Base-by-base conservation (phyloP, 2,888 invertebrate species). In the Noctua pronuba region DNA sequence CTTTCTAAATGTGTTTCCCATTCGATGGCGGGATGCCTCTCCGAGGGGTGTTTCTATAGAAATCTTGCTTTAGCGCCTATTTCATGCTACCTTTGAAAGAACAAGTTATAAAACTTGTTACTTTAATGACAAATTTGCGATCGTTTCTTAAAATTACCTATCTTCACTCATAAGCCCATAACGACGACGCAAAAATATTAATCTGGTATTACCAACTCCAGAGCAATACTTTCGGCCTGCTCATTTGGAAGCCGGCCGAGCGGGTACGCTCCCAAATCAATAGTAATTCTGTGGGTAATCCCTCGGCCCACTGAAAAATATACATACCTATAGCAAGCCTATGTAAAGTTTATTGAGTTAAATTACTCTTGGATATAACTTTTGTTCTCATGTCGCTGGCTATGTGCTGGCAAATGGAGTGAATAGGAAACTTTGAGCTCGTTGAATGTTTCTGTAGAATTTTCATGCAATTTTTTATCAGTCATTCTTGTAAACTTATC, bases 281-380 rank as follows among this genome's bases (percentile, higher is more conserved):
- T 96, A 96, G 95, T 96, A 96, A 96, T 96, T 95, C 95, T 92
- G 94, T 92, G 94, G 94, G 94, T 95, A 96, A 96, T 96, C 95
- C 94, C 91, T 91, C 85, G 91, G 90, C 92, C 91, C 92, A 89
- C 91, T 92, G 92, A 96, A 96, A 96, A 96, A 95, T 95, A 95
- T 91, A 94, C 68, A 69, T 86, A 86, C 55, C 73, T 88, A 89
- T 83, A 85, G 75, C 28, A n/a, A 75, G 66, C 28, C 69, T 71
- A 80, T 78, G 75, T 80, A 74, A 58, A 80, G 73, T 80, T 86
- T 84, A 79, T 82, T 80, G 75, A 75, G 88, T 86, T 86, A 88
- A 88, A 86, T 86, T 86, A 86, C 70, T 77, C 75, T 84, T 75
- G 73, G 72, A 69, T 74, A 75, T 67, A 79, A 80, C 75, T 86